Percentiles rank a stretch among this genome's conserved stretches.
phyloP scores from a whole-genome alignment of 2,888 invertebrate genomes.

The Drosophila rellima region DNA sequence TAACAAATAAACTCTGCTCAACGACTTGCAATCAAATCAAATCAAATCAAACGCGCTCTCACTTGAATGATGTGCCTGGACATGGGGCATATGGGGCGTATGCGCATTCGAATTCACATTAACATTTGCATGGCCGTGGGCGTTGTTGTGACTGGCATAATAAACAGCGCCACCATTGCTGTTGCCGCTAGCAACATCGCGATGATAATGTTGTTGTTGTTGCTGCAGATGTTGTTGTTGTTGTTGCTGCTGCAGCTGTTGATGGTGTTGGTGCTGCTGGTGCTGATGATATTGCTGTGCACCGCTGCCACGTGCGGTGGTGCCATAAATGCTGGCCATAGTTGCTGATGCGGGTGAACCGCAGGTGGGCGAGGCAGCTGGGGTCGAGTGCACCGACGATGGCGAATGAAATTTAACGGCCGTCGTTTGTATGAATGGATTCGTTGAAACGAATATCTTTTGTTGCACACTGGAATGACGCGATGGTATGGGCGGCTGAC shows the following conservation, averaged over 20 bases:
- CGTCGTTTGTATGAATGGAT: constrained; percentile 86
- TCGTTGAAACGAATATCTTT: constrained; percentile 86
- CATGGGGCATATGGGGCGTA: constrained; percentile 56
- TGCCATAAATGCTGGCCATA: constrained; percentile 75
- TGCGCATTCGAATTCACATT: constrained; percentile 50
- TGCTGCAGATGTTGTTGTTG: constrained; percentile 49
- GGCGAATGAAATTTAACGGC: constrained; percentile 83
- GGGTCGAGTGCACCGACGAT: constrained; percentile 65
- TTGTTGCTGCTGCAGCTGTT: constrained; percentile 46
- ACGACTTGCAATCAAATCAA: constrained; percentile 60
- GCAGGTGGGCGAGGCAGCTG: constrained; percentile 80
- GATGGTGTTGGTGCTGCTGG: constrained; percentile 43
- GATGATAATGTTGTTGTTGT: constrained; percentile 64
- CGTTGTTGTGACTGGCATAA: constrained; percentile 69
- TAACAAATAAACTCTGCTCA: constrained; percentile 35
- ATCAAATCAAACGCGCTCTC: constrained; percentile 79
- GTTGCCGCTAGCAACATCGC: constrained; percentile 64
- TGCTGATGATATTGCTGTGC: constrained; percentile 49
- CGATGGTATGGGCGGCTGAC: constrained; percentile 84
- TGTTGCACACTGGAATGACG: constrained; percentile 85
- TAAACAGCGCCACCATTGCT: constrained; percentile 69
- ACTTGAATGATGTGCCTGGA: constrained; percentile 81
- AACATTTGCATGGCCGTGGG: constrained; percentile 46
- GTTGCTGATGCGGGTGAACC: constrained; percentile 75
- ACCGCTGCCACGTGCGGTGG: constrained; percentile 69